Percentiles rank a stretch among this genome's conserved stretches.
Evolutionary conservation across 2,888 invertebrate species (phyloP).

Genomic region (Pandemis corylana): DNA sequence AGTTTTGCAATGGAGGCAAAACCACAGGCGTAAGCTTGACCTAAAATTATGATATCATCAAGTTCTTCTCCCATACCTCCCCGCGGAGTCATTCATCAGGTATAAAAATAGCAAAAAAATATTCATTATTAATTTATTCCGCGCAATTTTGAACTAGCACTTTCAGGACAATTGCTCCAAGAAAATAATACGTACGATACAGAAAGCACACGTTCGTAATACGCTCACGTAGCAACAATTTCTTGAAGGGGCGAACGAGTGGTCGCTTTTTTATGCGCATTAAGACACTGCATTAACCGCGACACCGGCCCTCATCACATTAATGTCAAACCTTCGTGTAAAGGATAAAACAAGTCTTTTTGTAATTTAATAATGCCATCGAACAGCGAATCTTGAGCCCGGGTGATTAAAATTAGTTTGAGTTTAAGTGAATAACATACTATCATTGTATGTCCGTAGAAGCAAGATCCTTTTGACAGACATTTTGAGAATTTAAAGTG

Average conservation of each 20-base stretch:
- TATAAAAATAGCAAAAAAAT: not conserved
- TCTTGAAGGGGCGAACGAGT: constrained; percentile 19
- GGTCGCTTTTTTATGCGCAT: constrained; percentile 38
- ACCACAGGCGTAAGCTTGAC: no score
- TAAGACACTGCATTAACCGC: constrained; percentile 37
- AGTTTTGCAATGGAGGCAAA: no score
- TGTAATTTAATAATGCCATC: constrained; percentile 7
- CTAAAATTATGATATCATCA: no score
- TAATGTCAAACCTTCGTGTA: constrained; percentile 33
- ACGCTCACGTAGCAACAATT: constrained; percentile 39
- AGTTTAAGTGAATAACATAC: not conserved
- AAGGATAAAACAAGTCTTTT: constrained; percentile 18
- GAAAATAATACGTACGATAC: constrained; percentile 14
- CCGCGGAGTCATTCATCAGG: no score
- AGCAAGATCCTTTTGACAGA: no score
- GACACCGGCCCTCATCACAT: constrained; percentile 38
- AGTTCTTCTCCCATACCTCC: no score
- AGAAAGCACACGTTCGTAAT: constrained; percentile 42
- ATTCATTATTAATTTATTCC: not conserved
- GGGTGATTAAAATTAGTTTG: not conserved
- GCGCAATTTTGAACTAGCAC: not conserved
- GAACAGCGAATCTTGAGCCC: not conserved
- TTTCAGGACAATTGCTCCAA: not conserved
- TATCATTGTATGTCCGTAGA: no score
- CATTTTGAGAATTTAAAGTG: not conserved